Evolutionary conservation across 2,888 invertebrate species (phyloP), one percentile per base, ranked within the genome.

Genomic region (Gari tellinella): DNA sequence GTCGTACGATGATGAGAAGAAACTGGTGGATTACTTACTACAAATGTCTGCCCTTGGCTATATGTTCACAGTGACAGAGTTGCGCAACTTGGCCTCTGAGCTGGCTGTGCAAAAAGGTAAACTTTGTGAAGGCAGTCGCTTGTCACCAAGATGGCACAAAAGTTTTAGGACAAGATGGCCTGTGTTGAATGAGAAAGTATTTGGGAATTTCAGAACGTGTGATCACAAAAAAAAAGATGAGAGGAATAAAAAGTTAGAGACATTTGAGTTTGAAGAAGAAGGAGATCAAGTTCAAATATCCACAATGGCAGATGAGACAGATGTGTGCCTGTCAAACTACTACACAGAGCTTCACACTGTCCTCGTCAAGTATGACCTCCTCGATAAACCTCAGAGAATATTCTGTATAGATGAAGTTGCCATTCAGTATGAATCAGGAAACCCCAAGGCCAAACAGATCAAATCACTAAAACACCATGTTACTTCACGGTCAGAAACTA

Each of bases 31-130:
- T 60, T 78, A 78, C 25, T 55, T 78, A 3, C 58, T 78, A 25
- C 78, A 78, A 56, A 78, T 78, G 78, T 73, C 78, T 7, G 57
- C 62, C 15, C 73, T 78, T n/a, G 78, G 78, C 25, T 78, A 78
- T 46, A 70, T 72, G 64, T 78, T 73, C 53, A 67, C 61, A 14
- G 67, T 78, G 19, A 61, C 69, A 17, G 78, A 78, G 46, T 60
- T 78, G 17, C 17, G 73, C 25, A 72, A 70, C 48, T 67, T 78
- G 14, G 78, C 78, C 12, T 78, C 78, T 15, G 78, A 78, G 26
- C 51, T 78, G 19, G 78, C 78, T 25, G 51, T 67, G 15, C 70
- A 70, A 37, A 78, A 78, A 43, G 78, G 78, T 3, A 73, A 73
- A 48, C 51, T 78, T n/a, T 43, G 60, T 51, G 73, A 73, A 38